phyloP scores from a whole-genome alignment of 2,888 invertebrate species.

The Dioctria rufipes region DNA sequence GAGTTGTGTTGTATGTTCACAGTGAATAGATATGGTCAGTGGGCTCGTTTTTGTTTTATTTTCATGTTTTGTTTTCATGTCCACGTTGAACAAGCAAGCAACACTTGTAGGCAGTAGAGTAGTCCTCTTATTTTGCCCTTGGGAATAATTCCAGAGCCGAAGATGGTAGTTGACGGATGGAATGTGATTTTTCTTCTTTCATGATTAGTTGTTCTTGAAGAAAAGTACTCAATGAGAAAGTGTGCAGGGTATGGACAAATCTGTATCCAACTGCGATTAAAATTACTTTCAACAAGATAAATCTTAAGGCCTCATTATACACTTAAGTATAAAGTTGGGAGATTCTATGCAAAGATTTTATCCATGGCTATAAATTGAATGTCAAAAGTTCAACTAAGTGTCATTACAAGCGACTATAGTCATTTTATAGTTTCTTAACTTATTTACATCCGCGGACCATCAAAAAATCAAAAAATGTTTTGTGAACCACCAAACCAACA shows the following conservation, averaged over 20 bases:
- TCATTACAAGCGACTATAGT: too few relatives aligned
- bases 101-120: neutral
- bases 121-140: neutral
- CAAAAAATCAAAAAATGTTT: too few relatives aligned
- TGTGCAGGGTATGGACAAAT: neutral
- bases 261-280: too few relatives aligned
- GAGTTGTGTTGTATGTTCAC: neutral
- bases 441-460: too few relatives aligned
- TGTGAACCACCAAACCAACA: too few relatives aligned
- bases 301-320: too few relatives aligned
- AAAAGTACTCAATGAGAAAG: neutral
- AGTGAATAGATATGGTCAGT: constrained; percentile 1
- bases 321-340: too few relatives aligned
- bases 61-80: neutral
- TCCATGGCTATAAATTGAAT: too few relatives aligned
- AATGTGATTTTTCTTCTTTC: neutral
- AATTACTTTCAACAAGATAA: too few relatives aligned
- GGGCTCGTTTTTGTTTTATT: neutral
- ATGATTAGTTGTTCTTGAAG: neutral
- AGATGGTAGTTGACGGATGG: neutral
- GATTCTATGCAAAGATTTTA: too few relatives aligned
- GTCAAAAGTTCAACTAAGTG: too few relatives aligned
- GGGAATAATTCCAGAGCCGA: neutral
- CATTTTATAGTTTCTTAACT: too few relatives aligned
- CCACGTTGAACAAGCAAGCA: neutral